Conservation (phyloP, 2,888 invertebrate species). For the Capitulum mitella region DNA sequence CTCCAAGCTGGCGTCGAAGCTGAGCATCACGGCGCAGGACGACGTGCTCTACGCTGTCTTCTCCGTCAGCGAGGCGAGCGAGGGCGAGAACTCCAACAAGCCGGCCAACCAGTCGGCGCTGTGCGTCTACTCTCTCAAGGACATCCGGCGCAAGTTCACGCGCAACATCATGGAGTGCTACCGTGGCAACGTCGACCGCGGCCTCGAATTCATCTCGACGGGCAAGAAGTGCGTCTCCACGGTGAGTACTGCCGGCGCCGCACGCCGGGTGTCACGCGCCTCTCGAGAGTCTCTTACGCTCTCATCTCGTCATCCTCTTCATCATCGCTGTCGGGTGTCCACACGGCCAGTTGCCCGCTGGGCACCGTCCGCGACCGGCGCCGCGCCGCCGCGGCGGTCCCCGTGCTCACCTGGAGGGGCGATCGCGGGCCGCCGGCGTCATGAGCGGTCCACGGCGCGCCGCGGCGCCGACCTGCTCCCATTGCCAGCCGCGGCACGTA, state of each 20-base stretch:
- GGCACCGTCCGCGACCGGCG: no score
- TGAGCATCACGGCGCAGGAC: constrained; percentile 85
- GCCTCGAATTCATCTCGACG: constrained; percentile 87
- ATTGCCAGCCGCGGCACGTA: not conserved
- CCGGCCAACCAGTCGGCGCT: constrained; percentile 64
- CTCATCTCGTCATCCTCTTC: no score
- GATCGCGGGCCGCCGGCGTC: no score
- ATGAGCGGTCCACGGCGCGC: not conserved
- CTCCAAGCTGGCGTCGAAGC: constrained; percentile 76
- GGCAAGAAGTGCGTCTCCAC: constrained; percentile 80
- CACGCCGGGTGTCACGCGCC: not conserved
- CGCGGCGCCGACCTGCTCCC: not conserved
- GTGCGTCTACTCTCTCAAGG: constrained; percentile 88
- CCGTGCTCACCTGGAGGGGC: no score
- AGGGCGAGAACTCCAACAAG: constrained; percentile 40
- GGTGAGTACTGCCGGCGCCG: constrained; percentile 51
- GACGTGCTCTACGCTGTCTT: constrained; percentile 94
- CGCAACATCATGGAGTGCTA: constrained; percentile 95
- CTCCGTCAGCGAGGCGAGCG: constrained; percentile 60
- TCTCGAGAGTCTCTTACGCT: no score
- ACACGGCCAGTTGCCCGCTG: no score
- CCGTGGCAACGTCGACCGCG: constrained; percentile 77
- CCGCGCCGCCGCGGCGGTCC: no score
- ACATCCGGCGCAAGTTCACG: constrained; percentile 87
- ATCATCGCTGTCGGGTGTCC: no score